Evolutionary conservation across 2,888 invertebrate species (phyloP).

Genomic region (Amblyteles armatorius): DNA sequence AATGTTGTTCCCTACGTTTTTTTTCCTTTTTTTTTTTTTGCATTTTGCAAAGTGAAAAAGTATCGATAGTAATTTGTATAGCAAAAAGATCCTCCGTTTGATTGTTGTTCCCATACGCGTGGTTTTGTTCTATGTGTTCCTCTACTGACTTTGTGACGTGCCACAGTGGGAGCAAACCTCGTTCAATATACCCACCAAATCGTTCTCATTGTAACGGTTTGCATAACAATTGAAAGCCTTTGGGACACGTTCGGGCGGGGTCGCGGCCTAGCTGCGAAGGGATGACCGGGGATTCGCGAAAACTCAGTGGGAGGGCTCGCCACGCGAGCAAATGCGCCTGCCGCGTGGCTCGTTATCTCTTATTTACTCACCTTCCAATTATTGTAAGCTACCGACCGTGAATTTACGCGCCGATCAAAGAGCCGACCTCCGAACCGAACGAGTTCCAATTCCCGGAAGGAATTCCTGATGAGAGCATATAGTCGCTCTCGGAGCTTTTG

Average conservation of each 20-base stretch:
- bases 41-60: background rate
- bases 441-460: slow-evolving; percentile 44
- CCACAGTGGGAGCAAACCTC: slow-evolving; percentile 29
- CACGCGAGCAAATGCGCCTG: slow-evolving; percentile 14
- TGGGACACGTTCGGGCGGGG: background rate
- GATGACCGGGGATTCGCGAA: slow-evolving; percentile 7
- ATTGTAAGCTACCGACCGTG: slow-evolving; percentile 59
- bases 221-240: slow-evolving; percentile 57
- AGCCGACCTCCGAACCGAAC: slow-evolving; percentile 32
- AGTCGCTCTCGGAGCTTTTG: slow-evolving; percentile 1
- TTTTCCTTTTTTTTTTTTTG: background rate
- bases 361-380: slow-evolving; percentile 65
- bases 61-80: background rate
- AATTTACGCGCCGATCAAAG: slow-evolving; percentile 58
- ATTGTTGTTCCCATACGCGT: background rate
- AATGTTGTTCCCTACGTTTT: background rate
- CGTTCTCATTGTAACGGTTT: slow-evolving; percentile 52
- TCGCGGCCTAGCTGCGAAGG: background rate
- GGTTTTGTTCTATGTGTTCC: background rate
- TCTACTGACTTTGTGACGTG: slow-evolving; percentile 7
- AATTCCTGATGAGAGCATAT: slow-evolving; percentile 45
- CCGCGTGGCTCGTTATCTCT: slow-evolving; percentile 57
- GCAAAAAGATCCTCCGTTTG: background rate
- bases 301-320: slow-evolving; percentile 9
- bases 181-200: slow-evolving; percentile 33